Base-by-base conservation (phyloP, 2,113 vertebrate species). In the Thunnus thynnus region DNA sequence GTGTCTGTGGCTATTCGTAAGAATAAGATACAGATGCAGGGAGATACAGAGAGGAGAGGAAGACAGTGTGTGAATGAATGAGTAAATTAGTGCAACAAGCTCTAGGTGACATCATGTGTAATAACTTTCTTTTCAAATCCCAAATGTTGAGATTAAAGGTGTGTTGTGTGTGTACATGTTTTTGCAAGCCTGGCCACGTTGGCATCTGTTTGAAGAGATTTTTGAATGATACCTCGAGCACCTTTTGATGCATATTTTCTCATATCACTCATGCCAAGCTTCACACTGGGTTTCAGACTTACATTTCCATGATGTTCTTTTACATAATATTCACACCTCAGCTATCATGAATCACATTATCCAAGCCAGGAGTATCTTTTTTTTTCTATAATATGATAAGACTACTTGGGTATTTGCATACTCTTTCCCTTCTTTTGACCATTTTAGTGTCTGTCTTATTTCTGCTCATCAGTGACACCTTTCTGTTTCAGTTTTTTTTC, bases 241-340 rank as follows among this genome's bases (percentile, higher is more conserved):
- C 46, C 68, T 89, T 84, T 86, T 30, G 63, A 80, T 63, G 48
- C 16, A 32, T 47, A 13, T 76, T 80, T 71, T 66, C 48, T 64
- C 57, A 72, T 62, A 70, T 83, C 52, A 66, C 32, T 56, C 54
- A 48, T 65, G 22, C 68, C 32, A 11, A 32, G 61, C 47, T 58
- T 55, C 66, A 79, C 64, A 68, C 62, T 54, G 54, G 5, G 14
- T 66, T 84, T 48, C 46, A 75, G 47, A 20, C 22, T 66, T 16
- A 64, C 50, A 84, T 85, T 86, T 78, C 65, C 75, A 82, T 84
- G 67, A 82, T 80, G 44, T 72, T 80, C 25, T 72, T 77, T 72
- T 58, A 32, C 65, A 69, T 84, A 60, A 71, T 56, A 64, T 54
- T 70, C 72, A 60, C 74, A 82, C 64, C 67, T 63, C 4, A 68